phyloP scores from a whole-genome alignment of 2,113 vertebrate genomes.

The Formicarius rufipectus region DNA sequence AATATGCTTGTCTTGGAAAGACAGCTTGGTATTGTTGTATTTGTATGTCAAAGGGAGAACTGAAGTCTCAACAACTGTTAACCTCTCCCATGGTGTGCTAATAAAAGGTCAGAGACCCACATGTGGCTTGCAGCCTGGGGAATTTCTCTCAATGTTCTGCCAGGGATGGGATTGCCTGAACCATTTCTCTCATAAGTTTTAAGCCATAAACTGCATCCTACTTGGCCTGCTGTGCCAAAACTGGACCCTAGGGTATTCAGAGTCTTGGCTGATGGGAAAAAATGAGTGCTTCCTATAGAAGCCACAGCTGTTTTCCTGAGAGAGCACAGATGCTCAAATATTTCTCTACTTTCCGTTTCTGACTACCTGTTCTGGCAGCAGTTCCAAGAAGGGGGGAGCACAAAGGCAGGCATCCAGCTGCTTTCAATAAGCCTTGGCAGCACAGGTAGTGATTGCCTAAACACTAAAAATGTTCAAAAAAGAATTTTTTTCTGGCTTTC shows the following conservation, averaged over 20 bases:
- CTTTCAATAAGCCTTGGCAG: constrained; percentile 75
- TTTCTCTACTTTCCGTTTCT: constrained; percentile 74
- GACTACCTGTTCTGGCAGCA: constrained; percentile 84
- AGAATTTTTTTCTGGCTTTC: constrained; percentile 23
- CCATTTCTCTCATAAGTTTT: constrained; percentile 75
- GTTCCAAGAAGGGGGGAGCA: constrained; percentile 48
- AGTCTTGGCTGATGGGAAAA: constrained; percentile 83
- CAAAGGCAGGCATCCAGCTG: constrained; percentile 71
- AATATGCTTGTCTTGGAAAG: constrained; percentile 52
- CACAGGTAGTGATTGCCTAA: constrained; percentile 50
- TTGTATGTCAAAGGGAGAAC: constrained; percentile 76
- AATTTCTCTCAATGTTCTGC: constrained; percentile 75
- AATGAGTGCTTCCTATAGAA: constrained; percentile 84
- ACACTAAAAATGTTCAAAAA: constrained; percentile 37
- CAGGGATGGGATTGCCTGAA: constrained; percentile 74
- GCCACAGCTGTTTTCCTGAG: constrained; percentile 88
- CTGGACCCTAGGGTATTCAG: constrained; percentile 79
- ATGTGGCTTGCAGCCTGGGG: constrained; percentile 74
- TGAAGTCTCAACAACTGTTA: constrained; percentile 65
- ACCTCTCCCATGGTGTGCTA: constrained; percentile 78
- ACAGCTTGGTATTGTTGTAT: constrained; percentile 61
- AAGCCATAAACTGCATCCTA: constrained; percentile 91
- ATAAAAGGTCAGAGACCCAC: constrained; percentile 73
- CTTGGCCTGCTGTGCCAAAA: constrained; percentile 80
- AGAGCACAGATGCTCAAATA: constrained; percentile 73